phyloP scores from a whole-genome alignment of 2,888 invertebrate species.

The Dysmachus trigonus region DNA sequence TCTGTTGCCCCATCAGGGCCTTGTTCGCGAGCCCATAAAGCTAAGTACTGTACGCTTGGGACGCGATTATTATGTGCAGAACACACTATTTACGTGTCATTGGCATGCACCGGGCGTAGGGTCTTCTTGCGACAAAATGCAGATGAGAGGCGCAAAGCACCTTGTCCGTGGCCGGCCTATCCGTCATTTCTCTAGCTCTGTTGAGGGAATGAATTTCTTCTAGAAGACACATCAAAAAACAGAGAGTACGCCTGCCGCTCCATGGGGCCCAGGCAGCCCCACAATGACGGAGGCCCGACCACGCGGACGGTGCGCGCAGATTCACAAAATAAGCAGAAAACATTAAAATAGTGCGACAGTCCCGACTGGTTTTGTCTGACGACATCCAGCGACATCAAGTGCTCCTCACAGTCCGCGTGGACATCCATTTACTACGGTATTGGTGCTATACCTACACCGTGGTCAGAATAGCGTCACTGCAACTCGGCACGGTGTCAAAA shows the following conservation, averaged over 20 bases:
- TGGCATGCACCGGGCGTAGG: slow-evolving; percentile 54
- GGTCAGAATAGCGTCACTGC: not conserved
- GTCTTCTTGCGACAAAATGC: slow-evolving; percentile 50
- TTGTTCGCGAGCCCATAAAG: slow-evolving; percentile 39
- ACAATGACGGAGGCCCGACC: not conserved
- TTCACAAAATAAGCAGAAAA: slow-evolving; percentile 11
- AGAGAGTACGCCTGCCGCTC: not conserved
- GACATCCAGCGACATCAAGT: slow-evolving; percentile 22
- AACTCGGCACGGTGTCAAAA: slow-evolving; percentile 16
- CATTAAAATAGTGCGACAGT: slow-evolving; percentile 28
- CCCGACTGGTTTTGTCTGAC: slow-evolving; percentile 15
- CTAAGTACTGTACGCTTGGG: slow-evolving; percentile 19
- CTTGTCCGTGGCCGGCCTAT: slow-evolving; percentile 42
- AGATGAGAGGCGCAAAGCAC: slow-evolving; percentile 48
- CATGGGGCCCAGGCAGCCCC: not conserved
- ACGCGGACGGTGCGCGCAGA: not conserved
- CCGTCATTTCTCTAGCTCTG: slow-evolving; percentile 45
- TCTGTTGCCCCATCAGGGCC: slow-evolving; percentile 22
- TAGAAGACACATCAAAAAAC: not conserved
- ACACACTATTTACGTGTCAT: slow-evolving; percentile 49
- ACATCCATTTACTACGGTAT: not conserved
- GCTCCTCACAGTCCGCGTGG: not conserved
- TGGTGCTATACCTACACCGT: not conserved
- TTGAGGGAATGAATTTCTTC: not conserved
- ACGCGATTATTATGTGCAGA: slow-evolving; percentile 39